Evolutionary conservation across 2,113 vertebrate species (phyloP).

Genomic region (Jacana jacana): DNA sequence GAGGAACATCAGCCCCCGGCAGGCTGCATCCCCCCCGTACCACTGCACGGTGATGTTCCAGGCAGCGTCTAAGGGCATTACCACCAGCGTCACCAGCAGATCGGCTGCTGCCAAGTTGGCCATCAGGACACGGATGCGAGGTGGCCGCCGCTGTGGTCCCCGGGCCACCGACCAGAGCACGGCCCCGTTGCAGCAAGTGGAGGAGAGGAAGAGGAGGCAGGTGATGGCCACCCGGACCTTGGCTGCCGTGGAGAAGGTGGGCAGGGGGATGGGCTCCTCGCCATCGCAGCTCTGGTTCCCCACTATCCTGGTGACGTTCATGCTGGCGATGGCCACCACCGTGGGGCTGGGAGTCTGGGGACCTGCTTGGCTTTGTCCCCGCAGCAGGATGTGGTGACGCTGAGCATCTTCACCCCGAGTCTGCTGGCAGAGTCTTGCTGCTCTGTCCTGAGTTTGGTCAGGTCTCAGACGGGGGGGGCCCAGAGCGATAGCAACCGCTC

Average conservation of each 20-base stretch:
- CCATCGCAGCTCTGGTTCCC: background rate
- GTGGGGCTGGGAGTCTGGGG: background rate
- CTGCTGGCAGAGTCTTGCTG: background rate
- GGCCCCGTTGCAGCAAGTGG: slow-evolving; percentile 11
- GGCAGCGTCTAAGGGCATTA: slow-evolving; percentile 55
- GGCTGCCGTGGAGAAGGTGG: slow-evolving; percentile 57
- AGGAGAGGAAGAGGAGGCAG: slow-evolving; percentile 51
- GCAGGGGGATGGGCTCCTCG: slow-evolving; percentile 11
- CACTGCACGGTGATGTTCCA: slow-evolving; percentile 65
- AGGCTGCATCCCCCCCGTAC: slow-evolving; percentile 35
- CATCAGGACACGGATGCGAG: background rate
- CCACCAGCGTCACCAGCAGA: slow-evolving; percentile 55
- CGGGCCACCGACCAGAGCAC: slow-evolving; percentile 30
- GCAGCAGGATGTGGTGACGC: accelerated
- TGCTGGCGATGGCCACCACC: background rate
- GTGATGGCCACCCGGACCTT: slow-evolving; percentile 56
- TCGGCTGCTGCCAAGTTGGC: slow-evolving; percentile 49
- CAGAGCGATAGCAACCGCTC: accelerated
- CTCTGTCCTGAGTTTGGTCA: background rate
- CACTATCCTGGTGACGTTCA: background rate
- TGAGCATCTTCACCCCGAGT: background rate
- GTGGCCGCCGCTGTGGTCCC: background rate
- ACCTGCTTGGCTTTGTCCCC: background rate
- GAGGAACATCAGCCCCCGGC: slow-evolving; percentile 58
- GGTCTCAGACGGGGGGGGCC: background rate